A percentile compares a stretch with the other conserved stretches of the same genome.
Evolutionary conservation across 2,113 vertebrate species (phyloP).

Genomic region (Leptobrachium leishanense): DNA sequence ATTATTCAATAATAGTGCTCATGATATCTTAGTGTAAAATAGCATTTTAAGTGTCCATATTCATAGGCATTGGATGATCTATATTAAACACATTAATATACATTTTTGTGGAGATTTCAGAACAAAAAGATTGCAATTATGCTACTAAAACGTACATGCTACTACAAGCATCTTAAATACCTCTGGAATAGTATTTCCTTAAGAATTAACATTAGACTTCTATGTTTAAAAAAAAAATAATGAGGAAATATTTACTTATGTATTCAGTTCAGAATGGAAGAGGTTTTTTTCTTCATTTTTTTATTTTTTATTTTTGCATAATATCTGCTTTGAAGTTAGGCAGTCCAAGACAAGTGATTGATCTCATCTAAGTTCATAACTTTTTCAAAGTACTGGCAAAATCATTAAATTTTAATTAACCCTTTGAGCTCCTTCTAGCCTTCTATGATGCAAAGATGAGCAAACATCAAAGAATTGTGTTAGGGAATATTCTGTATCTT

Average conservation of each 20-base stretch:
- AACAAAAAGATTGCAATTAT: no score
- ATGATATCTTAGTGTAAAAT: no score
- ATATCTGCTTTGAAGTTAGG: slow-evolving; percentile 90
- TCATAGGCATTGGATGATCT: no score
- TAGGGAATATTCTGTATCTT: slow-evolving; percentile 70
- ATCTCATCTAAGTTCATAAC: slow-evolving; percentile 94
- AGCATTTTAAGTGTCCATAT: no score
- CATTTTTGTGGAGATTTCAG: no score
- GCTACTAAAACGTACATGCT: no score
- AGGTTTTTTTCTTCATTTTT: slow-evolving; percentile 36
- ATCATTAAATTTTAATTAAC: slow-evolving; percentile 98
- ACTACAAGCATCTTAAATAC: no score
- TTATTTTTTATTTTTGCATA: slow-evolving; percentile 72
- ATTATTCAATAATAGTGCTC: no score
- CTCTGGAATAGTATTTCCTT: slow-evolving; percentile 32
- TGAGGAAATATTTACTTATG: slow-evolving; percentile 79
- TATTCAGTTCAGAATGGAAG: slow-evolving; percentile 74
- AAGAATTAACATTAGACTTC: slow-evolving; percentile 70
- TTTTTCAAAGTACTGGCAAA: slow-evolving; percentile 91
- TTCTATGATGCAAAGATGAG: slow-evolving; percentile 89
- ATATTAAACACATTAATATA: no score
- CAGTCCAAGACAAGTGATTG: slow-evolving; percentile 91
- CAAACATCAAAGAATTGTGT: slow-evolving; percentile 86
- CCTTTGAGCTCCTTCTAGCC: slow-evolving; percentile 91
- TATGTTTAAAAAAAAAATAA: slow-evolving; percentile 66